phyloP scores from a whole-genome alignment of 2,888 invertebrate genomes.

The Lasioglossum zephyrum region DNA sequence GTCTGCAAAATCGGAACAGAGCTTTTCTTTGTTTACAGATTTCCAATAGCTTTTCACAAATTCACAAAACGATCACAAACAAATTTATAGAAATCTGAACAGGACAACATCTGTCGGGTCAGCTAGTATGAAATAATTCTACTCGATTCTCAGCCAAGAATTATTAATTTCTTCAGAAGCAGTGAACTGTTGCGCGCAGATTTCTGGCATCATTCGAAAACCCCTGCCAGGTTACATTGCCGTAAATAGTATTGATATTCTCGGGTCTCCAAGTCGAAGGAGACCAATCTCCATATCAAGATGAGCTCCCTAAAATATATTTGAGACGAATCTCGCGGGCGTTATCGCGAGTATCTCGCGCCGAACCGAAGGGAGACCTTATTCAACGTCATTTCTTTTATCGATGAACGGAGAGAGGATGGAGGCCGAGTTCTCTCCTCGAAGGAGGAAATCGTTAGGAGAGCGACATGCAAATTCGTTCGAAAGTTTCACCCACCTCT shows the following conservation, averaged over 20 bases:
- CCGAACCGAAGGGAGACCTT: conserved; percentile 61
- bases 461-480: conserved; percentile 82
- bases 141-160: neutral
- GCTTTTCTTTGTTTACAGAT: no score
- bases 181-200: neutral
- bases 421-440: conserved; percentile 67
- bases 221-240: neutral
- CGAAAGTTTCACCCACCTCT: conserved; percentile 77
- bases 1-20: no score
- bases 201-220: neutral
- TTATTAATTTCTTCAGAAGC: neutral
- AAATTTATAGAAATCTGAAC: no score
- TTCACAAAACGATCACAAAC: no score
- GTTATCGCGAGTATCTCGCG: conserved; percentile 63
- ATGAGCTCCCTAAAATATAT: conserved; percentile 58
- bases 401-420: conserved; percentile 69
- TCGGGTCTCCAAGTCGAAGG: conserved; percentile 21
- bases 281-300: conserved; percentile 50
- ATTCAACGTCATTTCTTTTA: conserved; percentile 75
- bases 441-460: conserved; percentile 82
- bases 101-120: no score
- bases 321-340: conserved; percentile 54
- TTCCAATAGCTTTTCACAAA: no score
- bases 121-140: no score
- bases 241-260: conserved; percentile 41